Conservation (phyloP, 2,888 invertebrate species). For the Habroteleia sp. region DNA sequence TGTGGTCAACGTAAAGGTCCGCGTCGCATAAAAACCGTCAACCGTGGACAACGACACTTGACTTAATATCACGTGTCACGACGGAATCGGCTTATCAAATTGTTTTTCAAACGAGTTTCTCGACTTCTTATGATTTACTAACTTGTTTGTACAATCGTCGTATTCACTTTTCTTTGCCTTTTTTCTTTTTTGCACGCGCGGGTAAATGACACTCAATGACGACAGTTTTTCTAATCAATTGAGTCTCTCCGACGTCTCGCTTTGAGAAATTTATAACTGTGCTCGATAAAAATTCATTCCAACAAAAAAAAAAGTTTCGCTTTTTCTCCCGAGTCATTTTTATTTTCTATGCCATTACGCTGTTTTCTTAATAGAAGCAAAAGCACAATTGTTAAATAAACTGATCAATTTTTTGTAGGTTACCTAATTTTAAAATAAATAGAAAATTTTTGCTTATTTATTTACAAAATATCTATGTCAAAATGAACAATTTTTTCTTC, state of each 20-base stretch:
- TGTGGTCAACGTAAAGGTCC: slow-evolving; percentile 35
- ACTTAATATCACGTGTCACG: slow-evolving; percentile 53
- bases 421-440: no score
- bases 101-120: slow-evolving; percentile 54
- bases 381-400: no score
- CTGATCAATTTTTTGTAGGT: no score
- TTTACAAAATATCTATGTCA: no score
- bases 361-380: no score
- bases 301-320: no score
- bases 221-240: not conserved
- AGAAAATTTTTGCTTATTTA: no score
- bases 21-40: slow-evolving; percentile 27
- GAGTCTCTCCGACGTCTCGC: not conserved
- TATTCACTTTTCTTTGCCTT: slow-evolving; percentile 12
- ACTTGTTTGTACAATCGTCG: slow-evolving; percentile 39
- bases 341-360: no score
- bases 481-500: no score
- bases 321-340: no score
- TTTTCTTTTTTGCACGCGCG: not conserved
- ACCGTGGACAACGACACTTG: slow-evolving; percentile 45
- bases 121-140: slow-evolving; percentile 34
- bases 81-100: slow-evolving; percentile 46
- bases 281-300: no score
- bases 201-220: slow-evolving; percentile 2
- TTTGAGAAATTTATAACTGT: not conserved